Conservation (phyloP, 2,113 vertebrate genomes). For the Paedocypris sp. region DNA sequence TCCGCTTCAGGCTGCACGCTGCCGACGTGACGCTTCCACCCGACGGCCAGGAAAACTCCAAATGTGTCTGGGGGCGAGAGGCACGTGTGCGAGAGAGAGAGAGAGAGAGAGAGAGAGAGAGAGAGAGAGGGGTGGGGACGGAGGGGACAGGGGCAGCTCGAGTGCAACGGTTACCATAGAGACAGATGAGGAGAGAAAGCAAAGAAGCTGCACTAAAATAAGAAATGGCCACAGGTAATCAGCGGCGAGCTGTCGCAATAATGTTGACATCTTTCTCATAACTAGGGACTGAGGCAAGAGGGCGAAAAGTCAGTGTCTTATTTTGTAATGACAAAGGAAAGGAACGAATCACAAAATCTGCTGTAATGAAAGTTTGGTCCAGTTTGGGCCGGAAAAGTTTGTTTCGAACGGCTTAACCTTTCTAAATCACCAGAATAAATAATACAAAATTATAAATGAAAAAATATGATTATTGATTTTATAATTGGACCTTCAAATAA, state of each 20-base stretch:
- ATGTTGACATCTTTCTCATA: slow-evolving; percentile 33
- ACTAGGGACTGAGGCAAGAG: slow-evolving; percentile 25
- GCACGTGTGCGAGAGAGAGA: not conserved
- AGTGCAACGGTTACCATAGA: slow-evolving; percentile 60
- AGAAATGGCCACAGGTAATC: slow-evolving; percentile 44
- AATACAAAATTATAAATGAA: no score
- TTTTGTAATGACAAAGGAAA: slow-evolving; percentile 3
- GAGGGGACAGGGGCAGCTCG: not conserved
- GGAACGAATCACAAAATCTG: slow-evolving; percentile 16
- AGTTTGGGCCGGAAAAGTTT: not conserved
- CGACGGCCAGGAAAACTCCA: not conserved
- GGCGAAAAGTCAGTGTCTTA: slow-evolving; percentile 14
- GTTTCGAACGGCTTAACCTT: not conserved
- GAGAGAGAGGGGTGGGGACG: not conserved
- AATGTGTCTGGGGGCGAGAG: slow-evolving; percentile 5
- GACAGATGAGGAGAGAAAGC: slow-evolving; percentile 53
- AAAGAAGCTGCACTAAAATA: slow-evolving; percentile 40
- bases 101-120: not conserved
- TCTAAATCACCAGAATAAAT: no score
- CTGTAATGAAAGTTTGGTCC: not conserved
- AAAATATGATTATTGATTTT: no score
- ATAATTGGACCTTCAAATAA: no score
- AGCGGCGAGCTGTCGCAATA: slow-evolving; percentile 13
- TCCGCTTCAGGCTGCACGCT: slow-evolving; percentile 48
- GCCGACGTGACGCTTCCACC: not conserved